Conservation (phyloP, 2,888 invertebrate species). For the Latrodectus hesperus region DNA sequence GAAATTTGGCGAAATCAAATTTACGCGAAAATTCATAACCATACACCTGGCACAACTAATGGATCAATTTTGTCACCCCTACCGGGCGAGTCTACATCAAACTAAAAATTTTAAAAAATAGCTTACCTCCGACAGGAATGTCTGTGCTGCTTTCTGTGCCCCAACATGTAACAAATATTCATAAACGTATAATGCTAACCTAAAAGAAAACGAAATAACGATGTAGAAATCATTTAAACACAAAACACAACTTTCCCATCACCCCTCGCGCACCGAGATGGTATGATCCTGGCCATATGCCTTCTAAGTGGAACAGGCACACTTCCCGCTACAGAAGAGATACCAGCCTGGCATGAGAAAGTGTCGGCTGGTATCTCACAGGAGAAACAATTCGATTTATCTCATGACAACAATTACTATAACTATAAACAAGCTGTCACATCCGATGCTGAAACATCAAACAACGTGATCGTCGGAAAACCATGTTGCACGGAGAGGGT, state of each 20-base stretch:
- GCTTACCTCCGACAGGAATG: slow-evolving; percentile 94
- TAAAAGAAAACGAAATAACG: slow-evolving; percentile 75
- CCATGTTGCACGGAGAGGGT: slow-evolving; percentile 25
- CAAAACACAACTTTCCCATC: neutral
- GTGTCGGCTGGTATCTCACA: slow-evolving; percentile 9
- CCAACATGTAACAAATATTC: slow-evolving; percentile 99
- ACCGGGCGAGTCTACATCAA: slow-evolving; percentile 30
- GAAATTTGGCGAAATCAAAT: slow-evolving; percentile 24
- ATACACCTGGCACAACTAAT: slow-evolving; percentile 54
- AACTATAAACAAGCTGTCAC: neutral
- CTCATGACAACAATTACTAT: too few relatives aligned
- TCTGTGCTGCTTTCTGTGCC: slow-evolving; percentile 99
- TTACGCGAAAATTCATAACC: slow-evolving; percentile 21
- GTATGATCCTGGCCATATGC: slow-evolving; percentile 66
- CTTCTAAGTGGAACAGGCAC: slow-evolving; percentile 64
- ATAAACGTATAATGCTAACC: slow-evolving; percentile 97
- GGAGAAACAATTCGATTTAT: neutral
- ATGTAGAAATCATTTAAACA: slow-evolving; percentile 31
- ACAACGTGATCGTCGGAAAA: slow-evolving; percentile 45
- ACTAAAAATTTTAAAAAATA: slow-evolving; percentile 23
- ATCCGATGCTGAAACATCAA: slow-evolving; percentile 36
- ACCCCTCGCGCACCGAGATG: slow-evolving; percentile 28
- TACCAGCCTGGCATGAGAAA: slow-evolving; percentile 47
- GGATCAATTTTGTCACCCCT: slow-evolving; percentile 27
- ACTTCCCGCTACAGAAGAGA: slow-evolving; percentile 56